Evolutionary conservation across 1,140 invertebrate genomes (phyloP).

Genomic region (Drosophila parabipectinata): DNA sequence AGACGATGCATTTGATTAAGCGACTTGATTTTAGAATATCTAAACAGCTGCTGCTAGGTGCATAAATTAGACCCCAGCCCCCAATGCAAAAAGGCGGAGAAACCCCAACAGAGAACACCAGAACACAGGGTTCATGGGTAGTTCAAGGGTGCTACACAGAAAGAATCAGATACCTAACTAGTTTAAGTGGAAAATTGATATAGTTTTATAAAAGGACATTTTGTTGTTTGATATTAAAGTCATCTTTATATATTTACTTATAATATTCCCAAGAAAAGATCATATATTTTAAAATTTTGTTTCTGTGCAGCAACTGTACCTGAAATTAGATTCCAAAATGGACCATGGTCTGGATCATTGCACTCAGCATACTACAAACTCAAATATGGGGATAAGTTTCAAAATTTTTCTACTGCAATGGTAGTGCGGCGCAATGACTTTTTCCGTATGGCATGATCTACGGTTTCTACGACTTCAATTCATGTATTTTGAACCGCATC

Average conservation of each 20-base stretch:
- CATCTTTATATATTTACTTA: no score
- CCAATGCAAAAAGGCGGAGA: background rate
- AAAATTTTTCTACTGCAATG: conserved; percentile 57
- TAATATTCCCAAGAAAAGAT: background rate
- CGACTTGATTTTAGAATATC: conserved; percentile 62
- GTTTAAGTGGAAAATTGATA: no score
- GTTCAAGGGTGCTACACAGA: conserved; percentile 55
- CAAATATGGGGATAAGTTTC: background rate
- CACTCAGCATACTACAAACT: background rate
- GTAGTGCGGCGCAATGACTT: conserved; percentile 68
- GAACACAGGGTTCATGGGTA: conserved; percentile 35
- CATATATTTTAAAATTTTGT: background rate
- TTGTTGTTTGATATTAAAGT: no score
- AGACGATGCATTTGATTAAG: conserved; percentile 61
- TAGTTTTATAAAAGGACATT: no score
- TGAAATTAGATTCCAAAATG: conserved; percentile 14
- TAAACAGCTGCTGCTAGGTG: conserved; percentile 40
- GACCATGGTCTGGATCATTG: conserved; percentile 20
- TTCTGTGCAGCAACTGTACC: conserved; percentile 15
- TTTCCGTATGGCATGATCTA: conserved; percentile 39
- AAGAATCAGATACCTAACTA: background rate
- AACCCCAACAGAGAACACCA: conserved; percentile 4
- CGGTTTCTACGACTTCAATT: conserved; percentile 39
- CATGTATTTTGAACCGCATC: conserved; percentile 49
- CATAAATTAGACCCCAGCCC: conserved; percentile 51